Conservation (phyloP, 37 sponge, comb jelly and placozoan species). For the Amphimedon queenslandica region DNA sequence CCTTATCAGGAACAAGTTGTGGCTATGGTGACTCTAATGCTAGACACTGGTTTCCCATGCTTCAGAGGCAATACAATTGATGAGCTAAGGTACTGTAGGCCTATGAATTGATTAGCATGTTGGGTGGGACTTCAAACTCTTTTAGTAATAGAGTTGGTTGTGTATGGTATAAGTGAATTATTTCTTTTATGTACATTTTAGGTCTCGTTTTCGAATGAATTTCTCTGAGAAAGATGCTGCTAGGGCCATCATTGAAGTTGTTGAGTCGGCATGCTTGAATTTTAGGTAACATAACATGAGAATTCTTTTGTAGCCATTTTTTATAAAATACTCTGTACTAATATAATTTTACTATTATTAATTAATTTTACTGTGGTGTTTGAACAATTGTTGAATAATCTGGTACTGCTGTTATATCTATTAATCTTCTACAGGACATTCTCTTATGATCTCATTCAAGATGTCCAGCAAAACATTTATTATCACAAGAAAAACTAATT, state of each 20-base stretch:
- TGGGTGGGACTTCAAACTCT: no score
- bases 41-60: conserved; percentile 95
- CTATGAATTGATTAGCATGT: background rate
- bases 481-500: conserved; percentile 61
- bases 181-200: conserved; percentile 12
- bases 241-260: conserved; percentile 51
- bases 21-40: conserved; percentile 89
- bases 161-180: no score
- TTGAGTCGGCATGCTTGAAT: conserved; percentile 66
- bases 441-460: conserved; percentile 74
- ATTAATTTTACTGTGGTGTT: background rate
- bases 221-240: conserved; percentile 71
- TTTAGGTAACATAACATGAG: conserved; percentile 46
- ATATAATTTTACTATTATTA: background rate
- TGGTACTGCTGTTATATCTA: background rate
- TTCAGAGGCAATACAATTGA: conserved; percentile 92
- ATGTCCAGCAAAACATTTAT: conserved; percentile 72
- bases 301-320: background rate
- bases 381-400: no score
- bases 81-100: conserved; percentile 44
- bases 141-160: no score
- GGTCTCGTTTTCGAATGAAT: conserved; percentile 67
- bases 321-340: background rate
- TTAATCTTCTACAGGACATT: conserved; percentile 31
- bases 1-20: conserved; percentile 87